phyloP scores from a whole-genome alignment of 2,888 invertebrate genomes.

The Spisula solida region DNA sequence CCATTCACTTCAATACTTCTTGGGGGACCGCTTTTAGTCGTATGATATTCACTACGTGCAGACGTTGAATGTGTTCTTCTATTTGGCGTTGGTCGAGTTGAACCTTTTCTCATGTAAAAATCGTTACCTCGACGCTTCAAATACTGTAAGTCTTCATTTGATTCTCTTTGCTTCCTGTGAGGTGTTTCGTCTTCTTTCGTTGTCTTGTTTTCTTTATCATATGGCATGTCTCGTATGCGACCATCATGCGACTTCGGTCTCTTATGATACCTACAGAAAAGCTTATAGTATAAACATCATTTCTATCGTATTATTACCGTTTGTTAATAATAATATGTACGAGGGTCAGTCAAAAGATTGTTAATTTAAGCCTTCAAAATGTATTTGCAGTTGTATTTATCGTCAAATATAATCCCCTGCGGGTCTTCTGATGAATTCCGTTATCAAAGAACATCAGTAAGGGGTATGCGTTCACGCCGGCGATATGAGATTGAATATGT shows the following conservation, averaged over 20 bases:
- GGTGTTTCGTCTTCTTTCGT: background rate
- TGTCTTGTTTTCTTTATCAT: background rate
- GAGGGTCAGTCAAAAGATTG: no score
- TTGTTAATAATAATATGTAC: no score
- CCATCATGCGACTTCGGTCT: background rate
- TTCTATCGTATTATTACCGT: background rate
- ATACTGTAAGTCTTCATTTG: background rate
- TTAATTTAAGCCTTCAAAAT: no score
- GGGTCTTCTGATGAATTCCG: no score
- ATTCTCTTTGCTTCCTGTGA: background rate
- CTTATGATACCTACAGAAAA: background rate
- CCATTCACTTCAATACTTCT: constrained; percentile 3
- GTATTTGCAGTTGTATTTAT: no score
- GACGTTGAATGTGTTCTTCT: background rate
- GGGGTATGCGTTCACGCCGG: no score
- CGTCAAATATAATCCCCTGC: no score
- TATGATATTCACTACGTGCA: no score
- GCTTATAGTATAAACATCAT: no score
- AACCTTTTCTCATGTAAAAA: background rate
- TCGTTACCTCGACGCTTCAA: background rate
- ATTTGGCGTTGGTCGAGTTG: background rate
- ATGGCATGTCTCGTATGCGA: background rate
- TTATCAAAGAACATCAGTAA: no score
- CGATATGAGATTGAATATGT: no score
- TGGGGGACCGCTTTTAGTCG: background rate